Percentiles rank a stretch among this genome's conserved stretches.
Evolutionary conservation across 2,888 invertebrate species (phyloP).

Genomic region (Keiferia lycopersicella): DNA sequence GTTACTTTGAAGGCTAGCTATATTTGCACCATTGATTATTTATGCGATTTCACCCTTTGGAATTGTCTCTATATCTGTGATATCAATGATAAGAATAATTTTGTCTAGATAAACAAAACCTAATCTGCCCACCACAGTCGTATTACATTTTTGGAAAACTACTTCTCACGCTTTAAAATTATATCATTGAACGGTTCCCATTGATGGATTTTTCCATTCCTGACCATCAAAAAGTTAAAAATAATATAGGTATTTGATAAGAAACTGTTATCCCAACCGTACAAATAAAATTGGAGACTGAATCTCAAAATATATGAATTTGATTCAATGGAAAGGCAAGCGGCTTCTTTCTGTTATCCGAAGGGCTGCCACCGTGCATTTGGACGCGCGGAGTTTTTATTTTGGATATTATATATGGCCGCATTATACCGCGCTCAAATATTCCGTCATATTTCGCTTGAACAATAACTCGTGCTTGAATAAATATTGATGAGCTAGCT

Average conservation of each 20-base stretch:
- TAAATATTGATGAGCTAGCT: slow-evolving; percentile 36
- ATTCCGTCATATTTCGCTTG: slow-evolving; percentile 62
- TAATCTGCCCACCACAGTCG: too few species aligned
- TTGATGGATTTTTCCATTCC: too few species aligned
- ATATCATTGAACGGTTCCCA: too few species aligned
- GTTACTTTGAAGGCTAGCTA: slow-evolving; percentile 1
- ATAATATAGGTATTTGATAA: background rate
- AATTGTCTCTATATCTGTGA: background rate
- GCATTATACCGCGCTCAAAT: slow-evolving; percentile 62
- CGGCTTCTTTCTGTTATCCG: slow-evolving; percentile 76
- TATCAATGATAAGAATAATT: background rate
- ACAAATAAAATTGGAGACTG: slow-evolving; percentile 80
- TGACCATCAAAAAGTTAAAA: background rate
- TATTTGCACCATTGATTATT: background rate
- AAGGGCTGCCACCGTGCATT: slow-evolving; percentile 79
- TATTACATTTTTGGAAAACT: too few species aligned
- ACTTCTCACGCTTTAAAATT: too few species aligned
- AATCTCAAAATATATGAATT: slow-evolving; percentile 82
- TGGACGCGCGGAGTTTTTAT: slow-evolving; percentile 57
- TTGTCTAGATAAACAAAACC: too few species aligned
- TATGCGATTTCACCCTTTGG: background rate
- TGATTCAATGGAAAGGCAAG: slow-evolving; percentile 81
- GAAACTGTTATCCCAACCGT: slow-evolving; percentile 55
- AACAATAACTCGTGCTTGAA: slow-evolving; percentile 36
- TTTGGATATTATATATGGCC: slow-evolving; percentile 69